phyloP scores from a whole-genome alignment of 2,888 invertebrate genomes.

The Hydroisotoma schaefferi region DNA sequence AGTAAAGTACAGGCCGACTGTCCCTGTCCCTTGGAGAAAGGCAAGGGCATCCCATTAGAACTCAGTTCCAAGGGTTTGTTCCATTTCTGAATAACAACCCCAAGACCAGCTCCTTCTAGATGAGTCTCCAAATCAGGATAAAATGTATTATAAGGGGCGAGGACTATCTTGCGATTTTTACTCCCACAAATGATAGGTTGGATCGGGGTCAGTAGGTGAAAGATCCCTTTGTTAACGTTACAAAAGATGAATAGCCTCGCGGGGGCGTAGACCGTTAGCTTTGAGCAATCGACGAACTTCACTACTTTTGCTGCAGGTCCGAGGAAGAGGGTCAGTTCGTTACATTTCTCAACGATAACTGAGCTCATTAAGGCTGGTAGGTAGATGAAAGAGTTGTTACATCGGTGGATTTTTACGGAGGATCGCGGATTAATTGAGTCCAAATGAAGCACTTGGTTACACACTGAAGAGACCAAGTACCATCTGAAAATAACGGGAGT shows the following conservation, averaged over 20 bases:
- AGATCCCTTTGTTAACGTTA: slow-evolving; percentile 18
- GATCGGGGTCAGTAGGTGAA: slow-evolving; percentile 27
- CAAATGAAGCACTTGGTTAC: slow-evolving; percentile 28
- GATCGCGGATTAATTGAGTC: slow-evolving; percentile 14
- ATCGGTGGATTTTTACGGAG: slow-evolving; percentile 37
- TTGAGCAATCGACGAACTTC: slow-evolving; percentile 25
- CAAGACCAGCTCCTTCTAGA: slow-evolving; percentile 18
- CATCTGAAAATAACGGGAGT: slow-evolving; percentile 23
- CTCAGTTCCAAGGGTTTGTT: slow-evolving; percentile 27
- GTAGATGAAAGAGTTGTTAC: slow-evolving; percentile 31
- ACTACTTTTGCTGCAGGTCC: slow-evolving; percentile 29
- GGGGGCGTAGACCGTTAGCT: slow-evolving; percentile 18
- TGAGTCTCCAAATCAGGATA: slow-evolving; percentile 23
- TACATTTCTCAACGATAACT: slow-evolving; percentile 34
- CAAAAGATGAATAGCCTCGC: slow-evolving; percentile 26
- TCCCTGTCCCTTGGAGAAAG: not conserved
- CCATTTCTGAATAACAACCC: slow-evolving; percentile 25
- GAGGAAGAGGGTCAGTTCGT: slow-evolving; percentile 25
- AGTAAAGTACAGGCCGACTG: slow-evolving; percentile 6
- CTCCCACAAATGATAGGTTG: slow-evolving; percentile 35
- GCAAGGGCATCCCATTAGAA: slow-evolving; percentile 18
- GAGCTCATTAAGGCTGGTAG: slow-evolving; percentile 28
- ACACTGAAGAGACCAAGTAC: slow-evolving; percentile 30
- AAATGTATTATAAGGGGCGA: slow-evolving; percentile 34
- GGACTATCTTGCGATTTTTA: slow-evolving; percentile 24